Base-by-base conservation (phyloP, 2,888 invertebrate genomes). In the Agriopis leucophaearia region DNA sequence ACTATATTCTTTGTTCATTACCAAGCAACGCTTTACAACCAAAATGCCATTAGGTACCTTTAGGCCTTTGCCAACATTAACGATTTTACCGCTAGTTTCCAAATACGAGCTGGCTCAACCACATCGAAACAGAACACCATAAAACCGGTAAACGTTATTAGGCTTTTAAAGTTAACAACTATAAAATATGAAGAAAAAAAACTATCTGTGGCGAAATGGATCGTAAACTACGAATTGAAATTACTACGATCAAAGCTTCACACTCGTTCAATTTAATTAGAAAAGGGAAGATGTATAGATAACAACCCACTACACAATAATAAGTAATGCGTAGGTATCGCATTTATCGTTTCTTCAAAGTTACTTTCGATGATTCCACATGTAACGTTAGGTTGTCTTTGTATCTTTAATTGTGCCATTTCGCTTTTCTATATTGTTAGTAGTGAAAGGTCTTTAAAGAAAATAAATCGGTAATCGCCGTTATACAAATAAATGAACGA, bases 361-460 rank as follows among this genome's bases (percentile, higher is more conserved):
- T 59, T 40, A 72, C 69, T 64, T 69, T 69, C 72, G 51, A 65
- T 66, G 61, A 54, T 35, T 62, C 44, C 67, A 62, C 63, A 51
- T 36, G 57, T 66, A 66, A 63, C 60, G 45, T 65, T 63, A 63
- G 42, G 44, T 42, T 12, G 50, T 52, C 50, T 50, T 55, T 35
- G 12, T 57, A 36, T 42, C 36, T 13, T 55, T 63, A 9, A 55
- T 62, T 62, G 62, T 50, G 54, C 55, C 35, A 55, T 56, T 63
- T 42, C 48, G 36, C 45, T 57, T 63, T 56, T 50, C 47, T 63
- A 55, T 50, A 56, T 56, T 48, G 56, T 56, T 56, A 48, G 55
- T 50, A 63, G 63, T 63, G 63, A 63, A 63, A 63, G 63, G 63
- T 38, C 13, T 47, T 48, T 56, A 42, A 42, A 50, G 56, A 50